These are phyloP conservation scores for Mobula birostris DNA, from an alignment of 2,113 vertebrate genomes.

Conservation along the genomic window DNA sequence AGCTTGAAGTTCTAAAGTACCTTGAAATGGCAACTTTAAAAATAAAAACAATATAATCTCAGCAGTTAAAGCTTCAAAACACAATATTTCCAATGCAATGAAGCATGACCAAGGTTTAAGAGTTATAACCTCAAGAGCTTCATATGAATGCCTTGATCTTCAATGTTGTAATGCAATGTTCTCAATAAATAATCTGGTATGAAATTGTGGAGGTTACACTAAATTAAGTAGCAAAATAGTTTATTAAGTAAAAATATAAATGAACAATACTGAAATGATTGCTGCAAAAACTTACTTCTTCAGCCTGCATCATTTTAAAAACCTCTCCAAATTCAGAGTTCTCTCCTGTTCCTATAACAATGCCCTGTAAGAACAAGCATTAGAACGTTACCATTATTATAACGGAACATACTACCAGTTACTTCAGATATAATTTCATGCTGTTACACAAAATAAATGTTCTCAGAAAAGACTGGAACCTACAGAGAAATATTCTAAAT, in stretches of 20 bases:
- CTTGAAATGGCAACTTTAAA: not conserved
- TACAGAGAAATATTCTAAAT: not conserved
- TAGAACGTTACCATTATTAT: not conserved
- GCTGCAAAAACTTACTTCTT: slow-evolving; percentile 72
- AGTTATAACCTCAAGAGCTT: not conserved
- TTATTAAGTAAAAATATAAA: not conserved
- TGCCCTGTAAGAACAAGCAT: slow-evolving; percentile 63
- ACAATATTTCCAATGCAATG: not conserved
- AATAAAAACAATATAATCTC: not conserved
- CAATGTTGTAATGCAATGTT: not conserved
- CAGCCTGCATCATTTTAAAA: slow-evolving; percentile 99
- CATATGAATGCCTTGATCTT: not conserved
- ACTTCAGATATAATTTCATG: not conserved
- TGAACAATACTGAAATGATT: not conserved
- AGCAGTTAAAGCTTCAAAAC: not conserved
- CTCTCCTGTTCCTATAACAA: slow-evolving; percentile 96
- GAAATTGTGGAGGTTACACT: not conserved
- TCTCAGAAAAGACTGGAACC: not conserved
- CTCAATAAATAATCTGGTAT: not conserved
- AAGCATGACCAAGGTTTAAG: not conserved
- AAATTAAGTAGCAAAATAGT: not conserved
- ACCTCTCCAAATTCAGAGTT: slow-evolving; percentile 96
- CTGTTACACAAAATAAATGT: not conserved
- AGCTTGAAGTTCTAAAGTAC: not conserved
- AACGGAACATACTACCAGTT: not conserved